phyloP scores from a whole-genome alignment of 2,113 vertebrate genomes.

The Axis porcinus region DNA sequence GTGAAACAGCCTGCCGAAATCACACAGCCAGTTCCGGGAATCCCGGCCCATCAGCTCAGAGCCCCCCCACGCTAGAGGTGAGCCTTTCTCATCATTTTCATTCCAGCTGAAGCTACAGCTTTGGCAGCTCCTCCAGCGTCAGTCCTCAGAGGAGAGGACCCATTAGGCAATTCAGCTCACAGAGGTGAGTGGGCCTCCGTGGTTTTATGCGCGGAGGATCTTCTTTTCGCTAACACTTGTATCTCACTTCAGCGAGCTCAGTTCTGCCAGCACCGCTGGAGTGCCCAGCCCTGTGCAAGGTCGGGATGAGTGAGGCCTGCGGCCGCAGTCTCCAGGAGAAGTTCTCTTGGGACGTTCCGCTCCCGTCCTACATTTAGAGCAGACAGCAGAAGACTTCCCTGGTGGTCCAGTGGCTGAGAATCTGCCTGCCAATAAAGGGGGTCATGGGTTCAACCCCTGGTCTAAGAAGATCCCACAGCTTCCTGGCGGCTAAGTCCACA shows the following conservation, averaged over 20 bases:
- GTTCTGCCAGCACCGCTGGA: accelerated
- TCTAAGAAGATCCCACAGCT: not conserved
- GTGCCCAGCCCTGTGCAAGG: not conserved
- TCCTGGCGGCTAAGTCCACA: not conserved
- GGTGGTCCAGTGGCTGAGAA: not conserved
- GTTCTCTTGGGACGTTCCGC: accelerated
- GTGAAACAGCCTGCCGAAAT: not conserved
- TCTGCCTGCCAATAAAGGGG: not conserved
- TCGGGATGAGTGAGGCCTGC: accelerated
- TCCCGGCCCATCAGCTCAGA: not conserved
- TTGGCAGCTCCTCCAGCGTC: not conserved
- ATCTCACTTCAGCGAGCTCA: too few species aligned
- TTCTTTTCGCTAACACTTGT: not conserved
- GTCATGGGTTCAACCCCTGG: not conserved
- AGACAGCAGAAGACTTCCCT: not conserved
- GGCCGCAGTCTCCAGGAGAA: accelerated
- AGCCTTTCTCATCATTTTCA: not conserved
- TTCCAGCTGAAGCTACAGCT: not conserved
- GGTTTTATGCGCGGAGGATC: accelerated
- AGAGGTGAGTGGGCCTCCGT: not conserved
- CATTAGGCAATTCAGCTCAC: accelerated
- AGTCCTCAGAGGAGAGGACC: not conserved
- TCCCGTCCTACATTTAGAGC: accelerated
- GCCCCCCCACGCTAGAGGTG: accelerated
- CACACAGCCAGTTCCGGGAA: not conserved